Base-by-base conservation (phyloP, 2,888 invertebrate genomes). In the Tetranychus truncatus region DNA sequence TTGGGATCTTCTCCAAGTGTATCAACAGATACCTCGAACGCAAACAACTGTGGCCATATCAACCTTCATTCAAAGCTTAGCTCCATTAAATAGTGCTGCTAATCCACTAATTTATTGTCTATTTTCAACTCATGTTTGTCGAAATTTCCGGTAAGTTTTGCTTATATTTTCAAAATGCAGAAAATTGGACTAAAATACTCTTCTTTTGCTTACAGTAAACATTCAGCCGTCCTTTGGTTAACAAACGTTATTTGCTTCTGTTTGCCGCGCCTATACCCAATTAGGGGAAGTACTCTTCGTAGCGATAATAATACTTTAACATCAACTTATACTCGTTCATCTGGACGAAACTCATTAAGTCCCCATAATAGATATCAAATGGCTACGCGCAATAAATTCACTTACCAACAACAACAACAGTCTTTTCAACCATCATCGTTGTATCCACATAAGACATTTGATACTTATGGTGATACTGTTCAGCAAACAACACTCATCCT, bases 61-160 rank as follows among this genome's bases (percentile, higher is more conserved):
- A 9, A 91, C 92, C 1, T 91, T 95, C 81, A 90, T 95, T 79
- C 93, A 94, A 82, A 93, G 93, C 82, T 84, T 95, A 78, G 91
- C 93, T 0, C 92, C 93, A 0, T 86, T 95, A 76, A 95, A 95
- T 86, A 92, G 92, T 0, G 94, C 94, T 0, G 94, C 93, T 74
- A 95, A 95, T 84, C 95, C 95, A 0, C 87, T 94, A 80, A 95
- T 95, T 80, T 95, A 94, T 84, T 93, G 92, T 81, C 87, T 95
- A 80, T 95, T 94, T 85, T 93, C 93, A 46, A 92, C 91, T 73
- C 69, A 69, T 24, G 55, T 55, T 15, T n/a, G 20, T 7, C n/a
- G 21, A 9, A 69, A 69, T 55, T 55, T 55, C 9, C 55, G 55
- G 55, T 55, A 7, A 55, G 55, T 55, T 55, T 6, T 55, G 55